These are phyloP conservation scores for Hydra vulgaris DNA, from an alignment of 30 jellyfish, hydroid and myxozoan species.

Conservation along the genomic window DNA sequence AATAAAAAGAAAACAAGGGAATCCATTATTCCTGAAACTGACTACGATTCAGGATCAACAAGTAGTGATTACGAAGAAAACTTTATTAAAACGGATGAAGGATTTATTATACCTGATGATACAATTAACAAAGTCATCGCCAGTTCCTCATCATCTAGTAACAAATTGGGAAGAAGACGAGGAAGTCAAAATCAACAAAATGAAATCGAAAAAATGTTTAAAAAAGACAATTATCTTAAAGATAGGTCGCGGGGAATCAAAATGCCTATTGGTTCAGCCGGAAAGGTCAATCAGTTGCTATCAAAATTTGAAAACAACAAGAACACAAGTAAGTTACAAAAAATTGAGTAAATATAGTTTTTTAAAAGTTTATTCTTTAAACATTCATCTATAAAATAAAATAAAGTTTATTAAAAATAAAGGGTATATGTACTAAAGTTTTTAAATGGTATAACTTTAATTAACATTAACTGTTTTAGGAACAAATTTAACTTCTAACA, in stretches of 20 bases:
- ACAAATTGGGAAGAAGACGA: slow-evolving; percentile 6
- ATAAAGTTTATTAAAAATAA: no score
- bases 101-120: slow-evolving; percentile 29
- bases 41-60: slow-evolving; percentile 11
- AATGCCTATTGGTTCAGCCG: slow-evolving; percentile 35
- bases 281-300: slow-evolving; percentile 21
- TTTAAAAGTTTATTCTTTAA: background rate
- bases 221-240: slow-evolving; percentile 22
- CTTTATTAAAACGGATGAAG: slow-evolving; percentile 24
- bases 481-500: background rate
- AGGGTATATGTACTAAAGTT: no score
- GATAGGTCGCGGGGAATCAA: slow-evolving; percentile 27
- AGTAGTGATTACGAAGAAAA: slow-evolving; percentile 26
- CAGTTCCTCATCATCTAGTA: background rate
- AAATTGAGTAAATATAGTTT: background rate
- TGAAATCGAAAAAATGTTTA: slow-evolving; percentile 23
- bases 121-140: slow-evolving; percentile 4
- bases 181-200: slow-evolving; percentile 7
- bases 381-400: no score
- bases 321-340: slow-evolving; percentile 5
- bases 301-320: slow-evolving; percentile 13
- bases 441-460: no score
- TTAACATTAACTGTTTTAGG: background rate
- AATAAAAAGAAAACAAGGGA: background rate
- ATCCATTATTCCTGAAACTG: background rate